phyloP scores from a whole-genome alignment of 2,797 vertebrate species.

The Pseudotriccus pelzelni region DNA sequence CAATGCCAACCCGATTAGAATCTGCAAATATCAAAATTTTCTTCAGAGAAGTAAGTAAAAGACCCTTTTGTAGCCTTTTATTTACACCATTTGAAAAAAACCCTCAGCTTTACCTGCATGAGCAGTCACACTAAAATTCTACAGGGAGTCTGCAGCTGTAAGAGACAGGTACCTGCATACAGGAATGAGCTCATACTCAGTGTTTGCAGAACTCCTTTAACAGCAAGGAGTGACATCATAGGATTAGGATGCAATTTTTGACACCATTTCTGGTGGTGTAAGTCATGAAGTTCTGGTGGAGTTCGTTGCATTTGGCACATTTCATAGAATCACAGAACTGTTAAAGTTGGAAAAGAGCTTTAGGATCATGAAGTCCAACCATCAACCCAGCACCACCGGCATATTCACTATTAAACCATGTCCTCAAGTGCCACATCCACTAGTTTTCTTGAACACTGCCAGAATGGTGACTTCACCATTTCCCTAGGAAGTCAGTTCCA shows the following conservation, averaged over 20 bases:
- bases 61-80: background rate
- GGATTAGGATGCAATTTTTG: background rate
- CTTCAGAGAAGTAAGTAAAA: background rate
- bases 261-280: background rate
- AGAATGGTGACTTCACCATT: background rate
- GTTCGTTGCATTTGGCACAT: background rate
- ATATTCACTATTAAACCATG: background rate
- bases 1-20: background rate
- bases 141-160: background rate
- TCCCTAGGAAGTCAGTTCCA: background rate
- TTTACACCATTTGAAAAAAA: background rate
- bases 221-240: background rate
- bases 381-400: background rate
- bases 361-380: too few species aligned
- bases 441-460: background rate
- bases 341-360: background rate
- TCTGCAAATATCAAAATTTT: background rate
- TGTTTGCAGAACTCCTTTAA: background rate
- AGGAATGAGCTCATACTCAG: background rate
- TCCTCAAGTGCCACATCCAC: background rate
- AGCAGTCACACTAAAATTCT: background rate
- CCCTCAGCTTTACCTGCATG: background rate
- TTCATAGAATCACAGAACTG: fast-evolving
- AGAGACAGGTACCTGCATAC: fast-evolving
- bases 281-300: background rate